Evolutionary conservation across 2,888 invertebrate species (phyloP), one percentile per base, ranked within the genome.

Genomic region (Coelogynopora nodosa): DNA sequence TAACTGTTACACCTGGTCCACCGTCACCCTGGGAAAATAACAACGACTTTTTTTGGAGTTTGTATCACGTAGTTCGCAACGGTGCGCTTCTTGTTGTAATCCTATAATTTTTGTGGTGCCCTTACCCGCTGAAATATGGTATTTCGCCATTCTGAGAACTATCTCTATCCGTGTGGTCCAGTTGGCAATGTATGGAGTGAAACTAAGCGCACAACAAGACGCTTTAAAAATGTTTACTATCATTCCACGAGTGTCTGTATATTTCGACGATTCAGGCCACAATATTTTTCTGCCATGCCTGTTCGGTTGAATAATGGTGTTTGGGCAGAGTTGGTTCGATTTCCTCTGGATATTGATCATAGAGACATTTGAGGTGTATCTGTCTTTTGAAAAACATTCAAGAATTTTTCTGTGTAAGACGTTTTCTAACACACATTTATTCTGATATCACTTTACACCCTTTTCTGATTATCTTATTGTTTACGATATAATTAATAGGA

Each of bases 21-120:
- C n/a, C n/a, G n/a, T n/a, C 49, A 31, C 28, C 10, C 82, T 82
- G 82, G 82, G 82, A 29, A 82, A 82, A 82, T 30, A 82, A 82
- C 23, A 30, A 82, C 30, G 30, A 82, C 23, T 82, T 82, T 31
- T 30, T 23, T 23, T 82, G 2, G 82, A 82, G 5, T 82, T 2
- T 82, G 82, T 82, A 30, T 31, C 30, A 5, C 31, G 2, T 27
- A 30, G 30, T 2, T 82, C 82, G 10, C 1, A 2, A 10, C 2
- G 30, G 30, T 27, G 82, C 2, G 82, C 5, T 13, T 18, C 5
- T 27, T 82, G 30, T 30, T 27, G 30, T 1, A 18, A 30, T 5
- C 82, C 82, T 27, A 27, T 82, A 27, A 26, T 2, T 10, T 31
- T 27, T 82, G 82, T 82, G 10, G 82, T 30, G 5, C 28, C 82